These are phyloP conservation scores for Arothron firmamentum DNA, from an alignment of 2,113 vertebrate genomes.

Conservation along the genomic window DNA sequence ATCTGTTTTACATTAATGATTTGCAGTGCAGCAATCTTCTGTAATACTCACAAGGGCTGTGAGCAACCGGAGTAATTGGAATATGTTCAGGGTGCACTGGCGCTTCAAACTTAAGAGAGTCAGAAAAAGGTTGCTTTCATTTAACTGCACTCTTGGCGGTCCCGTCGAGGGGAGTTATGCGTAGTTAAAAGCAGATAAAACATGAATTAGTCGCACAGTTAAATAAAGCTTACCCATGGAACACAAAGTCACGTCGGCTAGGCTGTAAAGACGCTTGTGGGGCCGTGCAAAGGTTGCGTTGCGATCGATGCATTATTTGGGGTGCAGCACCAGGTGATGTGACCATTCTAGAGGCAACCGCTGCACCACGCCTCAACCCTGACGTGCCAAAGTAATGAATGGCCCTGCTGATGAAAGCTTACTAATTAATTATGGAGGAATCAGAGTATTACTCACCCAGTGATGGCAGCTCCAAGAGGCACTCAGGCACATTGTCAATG, in stretches of 20 bases:
- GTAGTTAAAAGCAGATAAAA: constrained; percentile 24
- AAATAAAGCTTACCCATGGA: constrained; percentile 22
- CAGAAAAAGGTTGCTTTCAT: constrained; percentile 9
- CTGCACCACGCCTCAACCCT: constrained; percentile 48
- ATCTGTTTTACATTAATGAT: constrained; percentile 70
- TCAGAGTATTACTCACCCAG: constrained; percentile 73
- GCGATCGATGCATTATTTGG: constrained; percentile 54
- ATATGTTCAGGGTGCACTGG: constrained; percentile 51
- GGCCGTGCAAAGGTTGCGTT: constrained; percentile 43
- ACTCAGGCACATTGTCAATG: constrained; percentile 71
- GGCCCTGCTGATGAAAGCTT: constrained; percentile 69
- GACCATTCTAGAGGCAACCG: constrained; percentile 52
- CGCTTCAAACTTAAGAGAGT: constrained; percentile 23
- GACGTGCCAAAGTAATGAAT: constrained; percentile 68
- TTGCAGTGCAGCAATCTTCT: constrained; percentile 46
- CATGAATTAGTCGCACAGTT: constrained; percentile 30
- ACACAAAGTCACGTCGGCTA: no score
- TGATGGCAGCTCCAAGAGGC: constrained; percentile 62
- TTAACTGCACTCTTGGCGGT: neutral
- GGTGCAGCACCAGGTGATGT: constrained; percentile 49
- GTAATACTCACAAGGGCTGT: constrained; percentile 57
- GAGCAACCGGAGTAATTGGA: constrained; percentile 44
- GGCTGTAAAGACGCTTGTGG: constrained; percentile 2
- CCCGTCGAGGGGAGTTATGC: neutral
- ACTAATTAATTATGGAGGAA: constrained; percentile 78